Evolutionary conservation across 2,797 vertebrate species (phyloP).

Genomic region (Selene dorsalis): DNA sequence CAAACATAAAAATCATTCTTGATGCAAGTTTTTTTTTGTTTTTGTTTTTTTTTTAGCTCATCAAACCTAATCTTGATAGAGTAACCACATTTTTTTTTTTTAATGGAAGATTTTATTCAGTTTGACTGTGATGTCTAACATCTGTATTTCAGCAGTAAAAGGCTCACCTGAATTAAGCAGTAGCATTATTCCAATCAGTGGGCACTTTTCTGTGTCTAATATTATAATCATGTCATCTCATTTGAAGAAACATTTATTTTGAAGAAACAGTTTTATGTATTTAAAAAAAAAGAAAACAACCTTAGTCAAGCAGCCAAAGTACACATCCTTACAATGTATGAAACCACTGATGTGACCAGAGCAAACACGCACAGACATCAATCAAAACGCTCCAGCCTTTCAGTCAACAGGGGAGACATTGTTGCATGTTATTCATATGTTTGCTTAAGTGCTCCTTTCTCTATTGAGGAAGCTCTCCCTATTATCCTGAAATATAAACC

Average conservation of each 20-base stretch:
- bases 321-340: background rate
- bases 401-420: slow-evolving; percentile 39
- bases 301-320: background rate
- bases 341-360: background rate
- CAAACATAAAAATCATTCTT: slow-evolving; percentile 3
- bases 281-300: too few relatives aligned
- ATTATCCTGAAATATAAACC: slow-evolving; percentile 73
- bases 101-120: background rate
- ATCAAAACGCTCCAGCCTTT: slow-evolving; percentile 14
- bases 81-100: background rate
- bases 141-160: slow-evolving; percentile 17
- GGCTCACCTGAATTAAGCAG: background rate
- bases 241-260: slow-evolving; percentile 5
- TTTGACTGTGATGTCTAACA: background rate
- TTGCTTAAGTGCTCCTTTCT: slow-evolving; percentile 62
- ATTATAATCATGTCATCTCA: background rate
- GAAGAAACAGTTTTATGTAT: too few relatives aligned
- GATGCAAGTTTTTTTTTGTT: slow-evolving; percentile 12
- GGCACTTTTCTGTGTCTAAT: background rate
- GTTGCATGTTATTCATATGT: slow-evolving; percentile 57
- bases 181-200: background rate
- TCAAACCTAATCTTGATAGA: slow-evolving; percentile 3
- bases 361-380: slow-evolving; percentile 4
- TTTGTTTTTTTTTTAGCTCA: slow-evolving; percentile 13
- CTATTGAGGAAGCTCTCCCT: slow-evolving; percentile 65